These are phyloP conservation scores for Drosophila asahinai DNA, from an alignment of 1,140 invertebrate genomes.

Conservation along the genomic window DNA sequence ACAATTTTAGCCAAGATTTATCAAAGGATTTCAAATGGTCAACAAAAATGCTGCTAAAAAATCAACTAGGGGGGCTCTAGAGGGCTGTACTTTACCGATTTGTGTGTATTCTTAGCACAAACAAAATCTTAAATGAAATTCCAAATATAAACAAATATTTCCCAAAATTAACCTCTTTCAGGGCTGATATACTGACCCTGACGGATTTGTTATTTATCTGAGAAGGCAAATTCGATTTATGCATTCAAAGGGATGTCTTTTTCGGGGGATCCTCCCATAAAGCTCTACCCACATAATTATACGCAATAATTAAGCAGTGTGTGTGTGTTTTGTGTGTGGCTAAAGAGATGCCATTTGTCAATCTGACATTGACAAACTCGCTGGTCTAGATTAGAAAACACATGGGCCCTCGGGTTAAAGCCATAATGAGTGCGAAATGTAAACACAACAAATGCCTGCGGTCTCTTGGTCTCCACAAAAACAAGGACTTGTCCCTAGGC, in stretches of 20 bases:
- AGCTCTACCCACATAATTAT: constrained; percentile 27
- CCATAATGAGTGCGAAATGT: constrained; percentile 46
- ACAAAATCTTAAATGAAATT: not conserved
- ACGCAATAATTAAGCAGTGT: constrained; percentile 39
- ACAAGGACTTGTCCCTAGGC: constrained; percentile 44
- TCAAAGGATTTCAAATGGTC: too few species aligned
- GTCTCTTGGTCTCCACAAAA: constrained; percentile 12
- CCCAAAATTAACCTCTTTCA: constrained; percentile 12
- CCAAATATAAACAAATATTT: not conserved
- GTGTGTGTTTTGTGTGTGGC: constrained; percentile 13
- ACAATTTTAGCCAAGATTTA: too few species aligned
- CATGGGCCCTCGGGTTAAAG: constrained; percentile 14
- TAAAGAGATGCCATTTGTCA: constrained; percentile 52
- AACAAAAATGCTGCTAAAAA: too few species aligned
- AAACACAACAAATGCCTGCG: constrained; percentile 51
- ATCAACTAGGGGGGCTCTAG: too few species aligned
- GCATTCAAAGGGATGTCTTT: constrained; percentile 11
- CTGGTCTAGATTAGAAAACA: constrained; percentile 36
- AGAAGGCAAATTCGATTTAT: constrained; percentile 25
- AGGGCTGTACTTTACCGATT: not conserved
- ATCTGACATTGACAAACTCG: constrained; percentile 56
- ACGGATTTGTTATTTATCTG: constrained; percentile 8
- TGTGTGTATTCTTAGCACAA: not conserved
- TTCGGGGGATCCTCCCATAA: not conserved
- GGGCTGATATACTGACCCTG: not conserved